These are phyloP conservation scores for Embiotoca jacksoni DNA, from an alignment of 2,113 vertebrate genomes.

Conservation along the genomic window DNA sequence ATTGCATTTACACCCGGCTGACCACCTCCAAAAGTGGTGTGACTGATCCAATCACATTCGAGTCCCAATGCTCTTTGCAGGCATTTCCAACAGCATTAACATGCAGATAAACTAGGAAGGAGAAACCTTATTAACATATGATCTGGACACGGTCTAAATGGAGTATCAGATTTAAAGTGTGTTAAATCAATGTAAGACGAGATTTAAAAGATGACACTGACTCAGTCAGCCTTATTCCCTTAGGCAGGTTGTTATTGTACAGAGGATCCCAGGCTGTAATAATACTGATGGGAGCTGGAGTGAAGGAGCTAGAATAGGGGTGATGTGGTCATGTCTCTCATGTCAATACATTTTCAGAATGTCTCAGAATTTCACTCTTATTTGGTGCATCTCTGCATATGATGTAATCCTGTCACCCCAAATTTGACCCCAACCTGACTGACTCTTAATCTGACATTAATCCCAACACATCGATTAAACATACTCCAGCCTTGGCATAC, in stretches of 20 bases:
- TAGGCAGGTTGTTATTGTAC: too few relatives aligned
- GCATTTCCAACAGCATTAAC: not conserved
- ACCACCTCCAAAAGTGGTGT: not conserved
- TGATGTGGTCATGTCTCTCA: not conserved
- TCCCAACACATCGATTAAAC: conserved; percentile 24
- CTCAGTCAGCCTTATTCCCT: too few relatives aligned
- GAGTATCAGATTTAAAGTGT: not conserved
- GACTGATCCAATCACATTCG: not conserved
- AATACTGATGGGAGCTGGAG: not conserved
- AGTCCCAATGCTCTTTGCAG: not conserved
- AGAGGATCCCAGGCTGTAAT: not conserved
- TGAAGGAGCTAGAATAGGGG: not conserved
- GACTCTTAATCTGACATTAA: conserved; percentile 8
- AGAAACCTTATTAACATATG: not conserved
- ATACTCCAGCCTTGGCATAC: not conserved
- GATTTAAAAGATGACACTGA: too few relatives aligned
- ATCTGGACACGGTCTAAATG: not conserved
- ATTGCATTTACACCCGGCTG: not conserved
- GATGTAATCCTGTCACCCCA: conserved; percentile 6
- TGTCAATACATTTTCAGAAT: not conserved
- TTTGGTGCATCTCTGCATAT: not conserved
- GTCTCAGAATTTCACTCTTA: conserved; percentile 1
- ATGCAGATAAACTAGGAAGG: not conserved
- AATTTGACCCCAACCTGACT: not conserved
- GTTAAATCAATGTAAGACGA: not conserved